Evolutionary conservation across 2,888 invertebrate species (phyloP).

Genomic region (Bruchidius siliquastri): DNA sequence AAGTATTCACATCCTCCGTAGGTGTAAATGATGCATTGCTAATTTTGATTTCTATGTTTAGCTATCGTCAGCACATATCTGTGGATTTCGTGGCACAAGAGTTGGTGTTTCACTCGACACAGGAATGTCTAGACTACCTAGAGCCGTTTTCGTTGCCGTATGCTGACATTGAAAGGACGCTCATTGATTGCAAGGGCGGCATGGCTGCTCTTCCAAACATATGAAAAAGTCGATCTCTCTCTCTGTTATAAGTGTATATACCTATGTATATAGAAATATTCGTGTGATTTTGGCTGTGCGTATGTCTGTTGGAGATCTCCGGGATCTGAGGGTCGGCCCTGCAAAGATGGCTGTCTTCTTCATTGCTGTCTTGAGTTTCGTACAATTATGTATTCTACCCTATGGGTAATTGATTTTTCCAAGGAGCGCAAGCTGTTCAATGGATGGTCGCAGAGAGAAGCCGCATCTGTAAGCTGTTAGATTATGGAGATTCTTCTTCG

Average conservation of each 20-base stretch:
- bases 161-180: conserved; percentile 63
- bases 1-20: conserved; percentile 20
- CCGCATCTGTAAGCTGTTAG: neutral
- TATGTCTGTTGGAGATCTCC: neutral
- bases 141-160: conserved; percentile 73
- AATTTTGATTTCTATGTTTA: conserved; percentile 50
- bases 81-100: conserved; percentile 81
- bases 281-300: conserved; percentile 1
- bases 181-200: conserved; percentile 89
- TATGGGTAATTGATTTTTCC: neutral
- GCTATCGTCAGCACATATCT: conserved; percentile 90
- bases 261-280: neutral
- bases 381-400: neutral
- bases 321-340: neutral
- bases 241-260: neutral
- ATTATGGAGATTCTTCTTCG: neutral
- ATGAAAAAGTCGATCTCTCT: conserved; percentile 9
- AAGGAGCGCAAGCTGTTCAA: neutral
- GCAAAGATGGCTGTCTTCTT: neutral
- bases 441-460: neutral
- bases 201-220: conserved; percentile 56
- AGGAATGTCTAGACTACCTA: conserved; percentile 86
- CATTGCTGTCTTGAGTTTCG: neutral
- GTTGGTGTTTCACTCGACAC: conserved; percentile 80
- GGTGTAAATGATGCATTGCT: conserved; percentile 10